Evolutionary conservation across 23 tunicate species (phyloP), one percentile per base, ranked within the genome.

Genomic region (Halocynthia roretzi): DNA sequence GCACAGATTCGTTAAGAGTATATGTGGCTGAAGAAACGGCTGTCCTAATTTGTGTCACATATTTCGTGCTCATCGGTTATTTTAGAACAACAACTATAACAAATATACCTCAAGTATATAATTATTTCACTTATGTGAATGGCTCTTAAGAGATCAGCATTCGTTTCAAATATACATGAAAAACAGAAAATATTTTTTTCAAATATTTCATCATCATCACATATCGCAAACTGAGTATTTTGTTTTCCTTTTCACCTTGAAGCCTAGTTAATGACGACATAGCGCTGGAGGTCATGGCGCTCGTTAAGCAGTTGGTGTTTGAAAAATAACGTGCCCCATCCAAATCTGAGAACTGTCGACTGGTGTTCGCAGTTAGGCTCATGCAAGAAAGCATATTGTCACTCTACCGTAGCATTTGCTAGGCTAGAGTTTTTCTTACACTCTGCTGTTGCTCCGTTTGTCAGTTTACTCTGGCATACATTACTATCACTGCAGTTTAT

Each of bases 221-320:
- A 31, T 4, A 31, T 31, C 44, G 4, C 44, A 31, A 31, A 31
- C 44, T 31, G 44, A 31, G 44, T 31, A 31, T 31, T 31, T 31
- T n/a, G n/a, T 31, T 31, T 31, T 31, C 44, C 21, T 74, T 62
- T 44, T 74, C 22, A 15, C 48, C 78, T 14, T 54, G 78, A 20
- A 74, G 31, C 31, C 78, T 52, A 12, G 78, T 64, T 10, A 74
- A 54, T 0, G 78, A 74, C 19, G 78, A 52, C 65, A 74, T 74
- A 8, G 78, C 78, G 55, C 68, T 74, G 55, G 78, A 74, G 22
- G 71, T 67, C 71, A 67, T 67, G 23, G 23, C 71, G 12, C 71
- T 48, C 5, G 56, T 54, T 5, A 53, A 54, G 10, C 19, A 54
- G 56, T 74, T 62, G 31, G 78, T 64, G 8, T 53, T 54, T 53